Base-by-base conservation (phyloP, 2,797 vertebrate genomes). In the Aphelocoma californica region DNA sequence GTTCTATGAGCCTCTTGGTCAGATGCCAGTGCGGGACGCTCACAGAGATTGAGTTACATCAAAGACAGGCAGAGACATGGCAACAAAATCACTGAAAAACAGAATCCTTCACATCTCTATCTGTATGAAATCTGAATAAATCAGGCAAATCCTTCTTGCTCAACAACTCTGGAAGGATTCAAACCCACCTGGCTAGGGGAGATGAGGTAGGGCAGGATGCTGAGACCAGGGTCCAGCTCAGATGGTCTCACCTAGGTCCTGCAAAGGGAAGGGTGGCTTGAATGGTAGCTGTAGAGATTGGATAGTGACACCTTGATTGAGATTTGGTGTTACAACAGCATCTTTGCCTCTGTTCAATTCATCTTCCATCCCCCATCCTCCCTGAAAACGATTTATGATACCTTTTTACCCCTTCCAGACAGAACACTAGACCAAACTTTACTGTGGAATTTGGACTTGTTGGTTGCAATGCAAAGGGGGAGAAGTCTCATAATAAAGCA, bases 31-130 rank as follows among this genome's bases (percentile, higher is more conserved):
- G 11, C 29, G 23, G 66, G 29, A 69, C 86, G 40, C 18, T 8
- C 26, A 25, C 36, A 0, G 8, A 90, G 93, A 93, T 32, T 92
- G 81, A 90, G 57, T 96, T 96, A 94, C 88, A 70, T 53, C 70
- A 93, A 86, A 95, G 86, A 86, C 20, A 0, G 4, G 2, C 50
- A 81, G 47, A 65, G 40, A 79, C 56, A 34, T 0, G 10, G 53
- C 69, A 87, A 78, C 26, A 36, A 28, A 53, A 62, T 62, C 75
- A 73, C 87, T 95, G n/a, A 91, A 81, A 81, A 14, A 3, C 50
- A 62, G 66, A 65, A 44, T 60, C 40, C 47, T 86, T 85, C 62
- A 58, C 38, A 10, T 79, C 45, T 90, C 78, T 89, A 12, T 67
- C 67, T 73, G 29, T 17, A 45, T 40, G 54, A 90, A 60, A 16